Conservation (phyloP, 2,797 vertebrate genomes). For the Alectoris magna region DNA sequence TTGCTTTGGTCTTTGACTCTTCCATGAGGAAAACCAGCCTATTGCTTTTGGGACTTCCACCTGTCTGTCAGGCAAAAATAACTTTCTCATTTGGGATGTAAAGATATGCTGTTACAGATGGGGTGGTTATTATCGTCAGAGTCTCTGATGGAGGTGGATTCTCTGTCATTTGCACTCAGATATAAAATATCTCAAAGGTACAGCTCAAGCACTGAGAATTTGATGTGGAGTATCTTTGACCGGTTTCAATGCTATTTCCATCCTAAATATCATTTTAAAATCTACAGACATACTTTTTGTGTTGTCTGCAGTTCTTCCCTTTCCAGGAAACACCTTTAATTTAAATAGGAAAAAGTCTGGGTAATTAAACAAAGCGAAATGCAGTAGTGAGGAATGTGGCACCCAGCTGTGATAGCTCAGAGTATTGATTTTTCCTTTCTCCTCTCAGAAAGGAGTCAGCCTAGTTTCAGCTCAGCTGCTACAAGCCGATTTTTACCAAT, state of each 20-base stretch:
- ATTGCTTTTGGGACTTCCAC: neutral
- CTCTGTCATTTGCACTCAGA: neutral
- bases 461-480: neutral
- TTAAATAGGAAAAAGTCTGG: neutral
- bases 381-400: neutral
- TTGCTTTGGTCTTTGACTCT: neutral
- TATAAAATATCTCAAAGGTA: neutral
- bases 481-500: neutral
- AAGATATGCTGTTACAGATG: neutral
- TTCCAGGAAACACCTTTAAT: conserved; percentile 17
- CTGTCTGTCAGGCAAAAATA: neutral
- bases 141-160: neutral
- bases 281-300: neutral
- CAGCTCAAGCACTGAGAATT: neutral
- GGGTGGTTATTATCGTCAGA: neutral
- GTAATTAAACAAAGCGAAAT: neutral
- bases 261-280: neutral
- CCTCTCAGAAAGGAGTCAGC: neutral
- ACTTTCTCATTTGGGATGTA: neutral
- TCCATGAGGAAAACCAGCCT: neutral
- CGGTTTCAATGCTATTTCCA: neutral
- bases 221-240: neutral
- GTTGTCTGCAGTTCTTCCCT: neutral
- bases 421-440: neutral
- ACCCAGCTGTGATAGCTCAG: neutral